A percentile compares a stretch with the other conserved stretches of the same genome.
Conservation (phyloP, 2,113 vertebrate species). For the Charadrius vociferus region DNA sequence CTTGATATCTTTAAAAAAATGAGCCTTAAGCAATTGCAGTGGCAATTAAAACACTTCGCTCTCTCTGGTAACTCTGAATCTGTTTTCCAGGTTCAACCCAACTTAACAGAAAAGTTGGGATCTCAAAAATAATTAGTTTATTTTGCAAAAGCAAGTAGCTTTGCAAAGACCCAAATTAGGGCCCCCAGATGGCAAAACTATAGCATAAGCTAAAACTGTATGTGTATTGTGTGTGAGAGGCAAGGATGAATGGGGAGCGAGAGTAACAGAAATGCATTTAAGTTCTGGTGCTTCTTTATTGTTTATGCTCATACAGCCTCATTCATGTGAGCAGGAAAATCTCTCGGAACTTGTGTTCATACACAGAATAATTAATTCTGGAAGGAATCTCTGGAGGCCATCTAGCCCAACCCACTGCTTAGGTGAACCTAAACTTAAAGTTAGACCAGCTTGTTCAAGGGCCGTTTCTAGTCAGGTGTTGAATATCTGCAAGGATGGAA, state of each 20-base stretch:
- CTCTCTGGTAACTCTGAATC: neutral
- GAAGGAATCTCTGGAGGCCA: neutral
- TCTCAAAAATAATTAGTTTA: neutral
- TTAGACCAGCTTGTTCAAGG: neutral
- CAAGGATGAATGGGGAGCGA: neutral
- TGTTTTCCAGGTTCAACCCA: neutral
- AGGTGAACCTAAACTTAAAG: neutral
- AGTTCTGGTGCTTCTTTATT: neutral
- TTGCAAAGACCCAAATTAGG: neutral
- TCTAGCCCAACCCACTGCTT: neutral
- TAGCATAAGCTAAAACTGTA: neutral
- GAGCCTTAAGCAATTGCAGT: neutral
- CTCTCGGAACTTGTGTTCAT: neutral
- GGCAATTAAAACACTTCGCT: neutral
- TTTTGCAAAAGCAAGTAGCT: neutral
- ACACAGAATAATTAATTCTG: neutral
- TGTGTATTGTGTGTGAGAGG: neutral
- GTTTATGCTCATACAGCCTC: neutral
- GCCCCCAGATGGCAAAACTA: neutral
- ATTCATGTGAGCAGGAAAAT: neutral
- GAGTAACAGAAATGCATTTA: neutral
- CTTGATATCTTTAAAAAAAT: neutral
- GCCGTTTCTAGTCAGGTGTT: neutral
- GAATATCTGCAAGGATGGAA: neutral
- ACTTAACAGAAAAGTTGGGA: neutral